These are phyloP conservation scores for Acanthosepion lycidas DNA, from an alignment of 2,888 invertebrate genomes.

Conservation along the genomic window DNA sequence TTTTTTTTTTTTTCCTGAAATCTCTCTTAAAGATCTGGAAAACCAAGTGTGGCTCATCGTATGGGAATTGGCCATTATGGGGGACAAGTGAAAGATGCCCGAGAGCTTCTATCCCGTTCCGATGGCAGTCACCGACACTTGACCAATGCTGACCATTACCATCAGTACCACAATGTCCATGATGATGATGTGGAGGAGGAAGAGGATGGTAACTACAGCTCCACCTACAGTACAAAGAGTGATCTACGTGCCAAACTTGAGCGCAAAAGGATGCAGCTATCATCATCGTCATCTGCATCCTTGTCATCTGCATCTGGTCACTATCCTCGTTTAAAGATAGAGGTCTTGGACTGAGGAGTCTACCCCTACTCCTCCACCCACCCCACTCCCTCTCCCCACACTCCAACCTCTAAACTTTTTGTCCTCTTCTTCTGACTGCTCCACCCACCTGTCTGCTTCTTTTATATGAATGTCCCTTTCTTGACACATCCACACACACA, in stretches of 20 bases:
- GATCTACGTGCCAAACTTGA: conserved; percentile 49
- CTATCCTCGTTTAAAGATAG: conserved; percentile 50
- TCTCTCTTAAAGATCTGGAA: conserved; percentile 14
- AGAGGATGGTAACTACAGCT: conserved; percentile 8
- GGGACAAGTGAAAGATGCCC: conserved; percentile 48
- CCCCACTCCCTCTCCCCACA: neutral
- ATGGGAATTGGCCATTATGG: conserved; percentile 24
- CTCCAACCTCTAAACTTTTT: neutral
- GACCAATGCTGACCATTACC: neutral
- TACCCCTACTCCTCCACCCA: too few species aligned
- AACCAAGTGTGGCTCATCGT: conserved; percentile 37
- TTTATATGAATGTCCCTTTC: neutral
- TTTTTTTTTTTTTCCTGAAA: neutral
- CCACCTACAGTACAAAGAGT: conserved; percentile 35
- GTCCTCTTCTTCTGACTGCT: too few species aligned
- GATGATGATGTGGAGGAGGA: conserved; percentile 50
- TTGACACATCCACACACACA: neutral
- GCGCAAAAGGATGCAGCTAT: neutral
- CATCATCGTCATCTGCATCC: neutral
- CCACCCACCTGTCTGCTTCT: neutral
- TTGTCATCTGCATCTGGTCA: conserved; percentile 42
- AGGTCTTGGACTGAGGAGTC: conserved; percentile 49
- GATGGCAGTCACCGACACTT: neutral
- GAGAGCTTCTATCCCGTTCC: conserved; percentile 46
- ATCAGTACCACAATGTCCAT: neutral